These are phyloP conservation scores for Entomobrya proxima DNA, from an alignment of 2,888 invertebrate genomes.

Conservation along the genomic window DNA sequence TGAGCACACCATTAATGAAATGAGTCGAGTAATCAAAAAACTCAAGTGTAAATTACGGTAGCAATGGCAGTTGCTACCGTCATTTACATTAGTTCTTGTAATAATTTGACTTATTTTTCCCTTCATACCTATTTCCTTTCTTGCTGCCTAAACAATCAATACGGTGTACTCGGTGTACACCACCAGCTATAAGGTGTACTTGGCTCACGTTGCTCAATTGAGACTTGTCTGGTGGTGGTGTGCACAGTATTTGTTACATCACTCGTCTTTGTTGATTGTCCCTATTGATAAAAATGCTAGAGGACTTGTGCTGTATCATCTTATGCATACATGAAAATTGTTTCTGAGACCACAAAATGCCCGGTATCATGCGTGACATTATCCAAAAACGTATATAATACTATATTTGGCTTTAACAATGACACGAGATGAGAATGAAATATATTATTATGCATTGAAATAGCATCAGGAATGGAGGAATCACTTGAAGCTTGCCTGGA, in stretches of 20 bases:
- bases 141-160: background rate
- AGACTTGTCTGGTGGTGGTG: background rate
- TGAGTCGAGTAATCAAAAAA: slow-evolving; percentile 20
- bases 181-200: too few species aligned
- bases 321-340: background rate
- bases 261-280: background rate
- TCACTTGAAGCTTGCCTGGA: too few species aligned
- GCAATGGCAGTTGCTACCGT: background rate
- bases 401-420: too few species aligned
- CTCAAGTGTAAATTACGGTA: background rate
- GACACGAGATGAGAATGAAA: too few species aligned
- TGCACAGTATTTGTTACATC: background rate
- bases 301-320: background rate
- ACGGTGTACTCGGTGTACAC: background rate
- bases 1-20: slow-evolving; percentile 21
- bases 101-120: too few species aligned
- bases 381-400: too few species aligned
- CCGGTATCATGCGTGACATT: too few species aligned
- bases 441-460: too few species aligned
- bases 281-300: background rate
- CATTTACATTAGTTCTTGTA: background rate
- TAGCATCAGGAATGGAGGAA: too few species aligned
- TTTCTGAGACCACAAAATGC: background rate
- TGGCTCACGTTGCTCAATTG: background rate
- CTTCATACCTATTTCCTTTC: background rate